Evolutionary conservation across 2,888 invertebrate genomes (phyloP).

Genomic region (Tetramorium bicarinatum): DNA sequence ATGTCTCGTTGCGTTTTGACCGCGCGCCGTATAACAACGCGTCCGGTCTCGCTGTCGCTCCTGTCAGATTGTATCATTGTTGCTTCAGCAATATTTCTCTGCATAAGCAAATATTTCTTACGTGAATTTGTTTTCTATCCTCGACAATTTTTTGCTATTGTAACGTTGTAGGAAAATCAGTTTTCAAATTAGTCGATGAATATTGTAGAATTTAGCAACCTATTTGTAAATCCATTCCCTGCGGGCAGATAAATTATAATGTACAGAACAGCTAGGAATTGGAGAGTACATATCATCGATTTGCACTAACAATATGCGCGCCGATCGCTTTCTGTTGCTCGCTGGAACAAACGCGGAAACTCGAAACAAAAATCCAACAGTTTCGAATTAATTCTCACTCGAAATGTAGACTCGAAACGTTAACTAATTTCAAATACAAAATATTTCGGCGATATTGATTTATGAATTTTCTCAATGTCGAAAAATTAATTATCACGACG

Average conservation of each 20-base stretch:
- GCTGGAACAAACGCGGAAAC: slow-evolving; percentile 15
- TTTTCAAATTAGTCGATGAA: neutral
- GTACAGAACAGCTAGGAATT: neutral
- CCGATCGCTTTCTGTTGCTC: slow-evolving; percentile 23
- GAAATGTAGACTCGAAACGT: neutral
- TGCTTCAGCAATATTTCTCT: neutral
- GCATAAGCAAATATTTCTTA: neutral
- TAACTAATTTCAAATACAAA: neutral
- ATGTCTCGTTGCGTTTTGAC: slow-evolving; percentile 17
- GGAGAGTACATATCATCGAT: neutral
- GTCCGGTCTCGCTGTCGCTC: neutral
- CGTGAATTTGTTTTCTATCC: neutral
- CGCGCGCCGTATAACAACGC: neutral
- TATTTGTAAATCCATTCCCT: neutral
- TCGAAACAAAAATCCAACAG: slow-evolving; percentile 11
- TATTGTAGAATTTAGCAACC: neutral
- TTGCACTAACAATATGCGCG: slow-evolving; percentile 22
- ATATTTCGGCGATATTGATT: slow-evolving; percentile 2
- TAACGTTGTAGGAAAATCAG: neutral
- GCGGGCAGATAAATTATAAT: neutral
- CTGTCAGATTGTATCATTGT: neutral
- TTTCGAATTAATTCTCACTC: slow-evolving; percentile 39
- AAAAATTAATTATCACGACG: neutral
- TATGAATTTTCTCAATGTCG: neutral
- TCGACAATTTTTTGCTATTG: neutral